phyloP scores from a whole-genome alignment of 2,113 vertebrate species.

The Pogona vitticeps region DNA sequence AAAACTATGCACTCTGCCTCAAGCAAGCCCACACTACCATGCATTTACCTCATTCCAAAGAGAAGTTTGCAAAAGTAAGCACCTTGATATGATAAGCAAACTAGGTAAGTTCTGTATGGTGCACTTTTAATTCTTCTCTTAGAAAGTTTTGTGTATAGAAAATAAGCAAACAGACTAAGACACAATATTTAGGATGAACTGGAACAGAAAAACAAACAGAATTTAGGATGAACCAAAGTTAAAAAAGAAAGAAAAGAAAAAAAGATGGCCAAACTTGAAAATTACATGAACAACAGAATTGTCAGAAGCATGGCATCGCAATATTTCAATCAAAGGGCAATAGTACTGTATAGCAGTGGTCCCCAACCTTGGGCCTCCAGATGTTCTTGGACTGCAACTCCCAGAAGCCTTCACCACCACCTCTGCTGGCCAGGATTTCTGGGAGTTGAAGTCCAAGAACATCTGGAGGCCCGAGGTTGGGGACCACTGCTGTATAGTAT shows the following conservation, averaged over 20 bases:
- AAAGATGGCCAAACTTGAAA: neutral
- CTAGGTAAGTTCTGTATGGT: neutral
- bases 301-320: neutral
- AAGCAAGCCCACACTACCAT: constrained; percentile 25
- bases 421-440: too few relatives aligned
- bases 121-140: neutral
- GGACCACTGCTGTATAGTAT: too few relatives aligned
- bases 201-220: neutral
- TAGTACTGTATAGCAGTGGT: too few relatives aligned
- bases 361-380: too few relatives aligned
- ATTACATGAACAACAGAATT: neutral
- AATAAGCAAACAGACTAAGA: neutral
- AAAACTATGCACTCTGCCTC: constrained; percentile 34
- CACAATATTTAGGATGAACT: too few relatives aligned
- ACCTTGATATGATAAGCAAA: neutral
- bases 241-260: neutral
- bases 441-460: too few relatives aligned
- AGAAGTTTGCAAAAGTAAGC: neutral
- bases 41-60: constrained; percentile 39
- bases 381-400: too few relatives aligned
- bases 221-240: neutral
- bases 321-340: neutral
- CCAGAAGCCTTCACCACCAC: too few relatives aligned
- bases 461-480: too few relatives aligned
- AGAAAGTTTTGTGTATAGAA: neutral